phyloP scores from a whole-genome alignment of 2,113 vertebrate genomes.

The Triplophysa dalaica region DNA sequence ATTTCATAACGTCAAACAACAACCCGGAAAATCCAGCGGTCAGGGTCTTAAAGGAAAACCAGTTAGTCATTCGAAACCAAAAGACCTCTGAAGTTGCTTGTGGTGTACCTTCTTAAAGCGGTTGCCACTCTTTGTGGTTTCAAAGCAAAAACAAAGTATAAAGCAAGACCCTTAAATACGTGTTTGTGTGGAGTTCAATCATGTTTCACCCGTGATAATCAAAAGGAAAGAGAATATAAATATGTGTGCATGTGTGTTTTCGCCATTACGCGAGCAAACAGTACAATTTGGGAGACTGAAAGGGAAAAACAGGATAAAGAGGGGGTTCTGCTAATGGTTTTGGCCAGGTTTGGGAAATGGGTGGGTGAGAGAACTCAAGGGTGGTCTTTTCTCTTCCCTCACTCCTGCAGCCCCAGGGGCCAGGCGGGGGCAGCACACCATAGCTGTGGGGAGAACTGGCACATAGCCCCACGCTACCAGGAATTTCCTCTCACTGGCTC shows the following conservation, averaged over 20 bases:
- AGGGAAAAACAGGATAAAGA: slow-evolving; percentile 45
- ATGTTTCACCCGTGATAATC: slow-evolving; percentile 55
- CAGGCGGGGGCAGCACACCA: slow-evolving; percentile 64
- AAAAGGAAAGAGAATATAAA: not conserved
- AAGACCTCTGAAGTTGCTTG: slow-evolving; percentile 58
- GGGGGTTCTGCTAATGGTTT: slow-evolving; percentile 59
- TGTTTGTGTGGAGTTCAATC: slow-evolving; percentile 54
- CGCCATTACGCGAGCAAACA: slow-evolving; percentile 32
- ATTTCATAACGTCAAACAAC: not conserved
- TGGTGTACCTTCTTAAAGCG: slow-evolving; percentile 51
- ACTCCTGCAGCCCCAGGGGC: slow-evolving; percentile 49
- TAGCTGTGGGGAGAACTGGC: slow-evolving; percentile 62
- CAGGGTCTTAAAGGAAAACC: not conserved
- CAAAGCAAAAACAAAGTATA: slow-evolving; percentile 68
- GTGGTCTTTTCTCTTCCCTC: slow-evolving; percentile 67
- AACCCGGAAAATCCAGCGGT: not conserved
- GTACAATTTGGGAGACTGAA: slow-evolving; percentile 41
- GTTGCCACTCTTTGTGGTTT: slow-evolving; percentile 64
- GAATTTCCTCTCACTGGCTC: slow-evolving; percentile 60
- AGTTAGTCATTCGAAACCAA: slow-evolving; percentile 49
- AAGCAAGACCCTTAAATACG: slow-evolving; percentile 60
- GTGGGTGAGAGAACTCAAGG: slow-evolving; percentile 69
- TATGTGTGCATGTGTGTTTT: not conserved
- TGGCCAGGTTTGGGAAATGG: slow-evolving; percentile 69
- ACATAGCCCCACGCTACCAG: slow-evolving; percentile 60